Percentiles rank a stretch among this genome's conserved stretches.
These are phyloP conservation scores for Microdon myrmicae DNA, from an alignment of 2,888 invertebrate species.

Conservation along the genomic window DNA sequence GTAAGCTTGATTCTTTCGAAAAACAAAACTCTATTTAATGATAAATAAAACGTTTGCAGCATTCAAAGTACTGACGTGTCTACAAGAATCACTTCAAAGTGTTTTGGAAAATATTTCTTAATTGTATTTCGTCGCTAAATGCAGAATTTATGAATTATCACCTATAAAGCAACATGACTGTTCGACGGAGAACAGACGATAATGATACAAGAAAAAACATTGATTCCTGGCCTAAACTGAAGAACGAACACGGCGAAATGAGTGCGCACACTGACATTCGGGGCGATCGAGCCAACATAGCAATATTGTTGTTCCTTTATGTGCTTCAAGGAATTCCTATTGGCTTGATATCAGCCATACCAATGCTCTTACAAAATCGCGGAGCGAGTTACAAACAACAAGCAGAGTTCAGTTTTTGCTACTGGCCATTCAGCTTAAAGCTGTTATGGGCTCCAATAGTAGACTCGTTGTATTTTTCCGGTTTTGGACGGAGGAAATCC, in stretches of 20 bases:
- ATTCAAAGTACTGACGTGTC: too few relatives aligned
- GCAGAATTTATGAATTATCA: too few relatives aligned
- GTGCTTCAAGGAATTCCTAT: slow-evolving; percentile 95
- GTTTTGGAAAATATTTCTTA: too few relatives aligned
- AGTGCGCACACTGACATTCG: slow-evolving; percentile 69
- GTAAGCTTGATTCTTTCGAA: too few relatives aligned
- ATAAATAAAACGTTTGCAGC: too few relatives aligned
- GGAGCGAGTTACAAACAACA: slow-evolving; percentile 95
- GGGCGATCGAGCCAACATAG: slow-evolving; percentile 84
- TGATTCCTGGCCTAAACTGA: slow-evolving; percentile 6
- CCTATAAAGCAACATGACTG: too few relatives aligned
- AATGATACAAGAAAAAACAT: not conserved
- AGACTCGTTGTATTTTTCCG: slow-evolving; percentile 85
- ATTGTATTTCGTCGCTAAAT: too few relatives aligned
- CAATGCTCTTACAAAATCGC: slow-evolving; percentile 92
- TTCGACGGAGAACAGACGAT: slow-evolving; percentile 27
- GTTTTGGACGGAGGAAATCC: slow-evolving; percentile 92
- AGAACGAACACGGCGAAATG: slow-evolving; percentile 45
- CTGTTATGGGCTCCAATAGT: slow-evolving; percentile 98
- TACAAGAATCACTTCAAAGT: too few relatives aligned
- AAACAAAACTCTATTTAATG: too few relatives aligned
- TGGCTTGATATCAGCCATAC: slow-evolving; percentile 92
- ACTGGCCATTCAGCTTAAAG: slow-evolving; percentile 93
- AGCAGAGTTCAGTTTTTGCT: slow-evolving; percentile 92
- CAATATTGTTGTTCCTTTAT: slow-evolving; percentile 90